These are phyloP conservation scores for Sinelater perroti DNA, from an alignment of 2,888 invertebrate species.

Conservation along the genomic window DNA sequence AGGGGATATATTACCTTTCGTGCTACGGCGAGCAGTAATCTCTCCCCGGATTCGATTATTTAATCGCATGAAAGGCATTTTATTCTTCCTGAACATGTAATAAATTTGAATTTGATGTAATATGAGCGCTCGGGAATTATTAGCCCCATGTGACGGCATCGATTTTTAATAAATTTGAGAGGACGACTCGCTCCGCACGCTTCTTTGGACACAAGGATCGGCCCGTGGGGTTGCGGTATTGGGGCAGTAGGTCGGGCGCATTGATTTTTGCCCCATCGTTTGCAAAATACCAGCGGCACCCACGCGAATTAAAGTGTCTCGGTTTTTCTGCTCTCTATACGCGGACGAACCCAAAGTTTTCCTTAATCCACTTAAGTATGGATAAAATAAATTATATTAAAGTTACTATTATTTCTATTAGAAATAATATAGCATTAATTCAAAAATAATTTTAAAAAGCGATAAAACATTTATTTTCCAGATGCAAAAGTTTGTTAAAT, in stretches of 20 bases:
- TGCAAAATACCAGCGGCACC: constrained; percentile 3
- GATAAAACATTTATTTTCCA: too few relatives aligned
- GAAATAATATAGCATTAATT: too few relatives aligned
- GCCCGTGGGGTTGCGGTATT: constrained; percentile 29
- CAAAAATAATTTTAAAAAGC: too few relatives aligned
- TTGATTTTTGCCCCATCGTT: constrained; percentile 32
- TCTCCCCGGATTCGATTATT: constrained; percentile 37
- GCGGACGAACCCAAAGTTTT: neutral
- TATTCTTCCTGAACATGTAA: constrained; percentile 37
- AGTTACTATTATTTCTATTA: too few relatives aligned
- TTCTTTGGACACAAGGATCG: constrained; percentile 24
- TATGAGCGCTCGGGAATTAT: constrained; percentile 34
- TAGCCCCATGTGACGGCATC: constrained; percentile 32
- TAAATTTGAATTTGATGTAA: constrained; percentile 37
- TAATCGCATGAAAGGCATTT: constrained; percentile 38
- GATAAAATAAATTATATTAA: too few relatives aligned
- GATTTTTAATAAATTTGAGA: constrained; percentile 36
- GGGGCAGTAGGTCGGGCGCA: constrained; percentile 38
- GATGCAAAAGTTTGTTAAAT: too few relatives aligned
- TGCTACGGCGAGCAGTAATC: constrained; percentile 36
- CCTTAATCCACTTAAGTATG: neutral
- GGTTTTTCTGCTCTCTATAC: neutral
- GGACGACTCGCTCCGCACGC: constrained; percentile 22
- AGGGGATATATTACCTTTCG: constrained; percentile 51
- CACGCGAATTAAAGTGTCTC: neutral